Evolutionary conservation across 2,888 invertebrate genomes (phyloP), one percentile per base, ranked within the genome.

Genomic region (Phalera bucephala): DNA sequence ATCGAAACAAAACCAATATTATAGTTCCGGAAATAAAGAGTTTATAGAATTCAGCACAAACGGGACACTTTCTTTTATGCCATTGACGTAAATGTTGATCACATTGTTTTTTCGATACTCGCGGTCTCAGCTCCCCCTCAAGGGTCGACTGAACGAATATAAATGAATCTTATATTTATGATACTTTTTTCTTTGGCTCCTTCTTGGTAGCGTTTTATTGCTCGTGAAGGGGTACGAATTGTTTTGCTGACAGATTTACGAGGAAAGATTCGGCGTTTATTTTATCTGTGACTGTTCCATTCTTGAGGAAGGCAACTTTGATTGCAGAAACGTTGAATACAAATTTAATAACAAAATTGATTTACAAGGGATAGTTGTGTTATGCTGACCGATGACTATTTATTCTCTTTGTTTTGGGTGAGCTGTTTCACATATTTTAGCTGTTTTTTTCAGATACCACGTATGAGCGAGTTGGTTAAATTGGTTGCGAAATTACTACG

Each of bases 121-220:
- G 74, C 61, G 74, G 77, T 78, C 71, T 70, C 70, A 65, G 67
- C 63, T 60, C 55, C 66, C 70, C 70, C 74, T 75, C 72, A 73
- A 81, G 75, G 82, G 80, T 76, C 74, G 75, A 62, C 70, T 79
- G 76, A 83, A 82, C 79, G 86, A 87, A 89, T 86, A 87, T 84
- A 88, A 88, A 88, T 88, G 87, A 87, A 86, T 87, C 82, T 88
- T 85, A 84, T 87, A 88, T 88, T 87, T 87, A 86, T 87, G 81
- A 85, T 86, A 80, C 86, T 87, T 86, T 83, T 84, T 85, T 80
- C 75, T 72, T 75, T 77, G 72, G 72, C 69, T 78, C 79, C 78
- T 82, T 82, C 79, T 82, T 80, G 80, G 80, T 75, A 85, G 79
- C 82, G 72, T 88, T 88, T 86, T 88, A 88, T 88, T 84, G 85